phyloP scores from a whole-genome alignment of 1,140 invertebrate species.

The Pomacea maculata region DNA sequence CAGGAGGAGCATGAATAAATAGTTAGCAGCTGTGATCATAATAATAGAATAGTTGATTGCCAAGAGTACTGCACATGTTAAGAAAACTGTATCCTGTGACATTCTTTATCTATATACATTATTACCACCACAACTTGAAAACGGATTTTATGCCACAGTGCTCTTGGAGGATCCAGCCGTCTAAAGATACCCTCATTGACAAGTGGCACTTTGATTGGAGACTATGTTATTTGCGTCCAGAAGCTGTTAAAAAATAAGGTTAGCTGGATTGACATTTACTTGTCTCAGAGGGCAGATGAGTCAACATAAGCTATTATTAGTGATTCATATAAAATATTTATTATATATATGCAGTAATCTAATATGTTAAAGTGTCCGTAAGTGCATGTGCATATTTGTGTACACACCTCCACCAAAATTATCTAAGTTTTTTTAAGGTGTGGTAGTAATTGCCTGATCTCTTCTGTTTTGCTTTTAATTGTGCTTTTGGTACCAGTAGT shows the following conservation, averaged over 20 bases:
- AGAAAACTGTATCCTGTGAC: too few species aligned
- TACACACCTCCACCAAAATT: neutral
- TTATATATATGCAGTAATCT: neutral
- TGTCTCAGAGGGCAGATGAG: too few species aligned
- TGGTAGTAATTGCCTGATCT: neutral
- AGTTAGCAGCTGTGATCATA: too few species aligned
- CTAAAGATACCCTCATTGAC: conserved; percentile 61
- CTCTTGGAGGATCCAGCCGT: conserved; percentile 56
- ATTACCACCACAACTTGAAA: neutral
- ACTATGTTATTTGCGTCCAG: conserved; percentile 61
- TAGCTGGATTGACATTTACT: neutral
- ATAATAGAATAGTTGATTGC: too few species aligned
- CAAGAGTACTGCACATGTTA: too few species aligned
- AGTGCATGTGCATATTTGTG: neutral
- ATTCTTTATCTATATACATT: conserved; percentile 1
- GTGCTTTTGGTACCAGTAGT: neutral
- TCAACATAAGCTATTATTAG: neutral
- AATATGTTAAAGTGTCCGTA: neutral
- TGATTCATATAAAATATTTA: neutral
- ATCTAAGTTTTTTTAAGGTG: too few species aligned
- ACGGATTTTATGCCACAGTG: conserved; percentile 37
- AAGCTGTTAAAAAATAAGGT: conserved; percentile 59
- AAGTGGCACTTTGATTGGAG: conserved; percentile 55
- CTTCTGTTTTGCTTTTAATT: neutral
- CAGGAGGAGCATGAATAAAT: too few species aligned